Base-by-base conservation (phyloP, 2,113 vertebrate species). In the Pterocles gutturalis region DNA sequence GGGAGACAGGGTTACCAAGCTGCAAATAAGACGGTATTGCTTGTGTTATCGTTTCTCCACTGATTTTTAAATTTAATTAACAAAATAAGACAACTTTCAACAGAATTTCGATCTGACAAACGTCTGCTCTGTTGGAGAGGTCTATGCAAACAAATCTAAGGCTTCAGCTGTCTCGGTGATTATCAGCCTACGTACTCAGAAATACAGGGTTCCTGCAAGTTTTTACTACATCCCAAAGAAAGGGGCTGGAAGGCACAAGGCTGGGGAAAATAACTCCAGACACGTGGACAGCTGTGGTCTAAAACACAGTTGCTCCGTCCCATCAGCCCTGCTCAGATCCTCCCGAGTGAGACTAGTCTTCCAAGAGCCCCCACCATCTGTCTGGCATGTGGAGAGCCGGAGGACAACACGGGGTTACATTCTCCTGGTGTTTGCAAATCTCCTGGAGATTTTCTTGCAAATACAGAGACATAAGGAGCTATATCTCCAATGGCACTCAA, bases 211-310 rank as follows among this genome's bases (percentile, higher is more conserved):
- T 79, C 64, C 70, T 94, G 10, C 29, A 65, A 88, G 66, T 72
- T 95, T 89, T 90, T 45, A 76, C 62, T 72, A 45, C 66, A 22
- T n/a, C 87, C 75, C 62, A 58, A 83, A 49, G 67, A 95, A 80
- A 91, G 61, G 51, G 31, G 41, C 71, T 92, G 66, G 71, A 96
- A 96, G 92, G 85, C 79, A 73, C 25, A 90, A 79, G 76, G 57
- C 78, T 80, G 90, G 62, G 82, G 62, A 96, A 96, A 97, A 90
- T 87, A 96, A 43, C 87, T 91, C 78, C 45, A 94, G 90, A 96
- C 87, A 95, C 20, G 3, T 77, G 93, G 92, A 93, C 93, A 95
- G 93, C 95, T 96, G 96, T 87, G 66, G 87, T 61, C 94, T 96
- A 53, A 66, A 91, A 22, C 82, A 69, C 91, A 96, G 91, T 66